phyloP scores from a whole-genome alignment of 2,888 invertebrate species.

The Monoplex corrugatus region DNA sequence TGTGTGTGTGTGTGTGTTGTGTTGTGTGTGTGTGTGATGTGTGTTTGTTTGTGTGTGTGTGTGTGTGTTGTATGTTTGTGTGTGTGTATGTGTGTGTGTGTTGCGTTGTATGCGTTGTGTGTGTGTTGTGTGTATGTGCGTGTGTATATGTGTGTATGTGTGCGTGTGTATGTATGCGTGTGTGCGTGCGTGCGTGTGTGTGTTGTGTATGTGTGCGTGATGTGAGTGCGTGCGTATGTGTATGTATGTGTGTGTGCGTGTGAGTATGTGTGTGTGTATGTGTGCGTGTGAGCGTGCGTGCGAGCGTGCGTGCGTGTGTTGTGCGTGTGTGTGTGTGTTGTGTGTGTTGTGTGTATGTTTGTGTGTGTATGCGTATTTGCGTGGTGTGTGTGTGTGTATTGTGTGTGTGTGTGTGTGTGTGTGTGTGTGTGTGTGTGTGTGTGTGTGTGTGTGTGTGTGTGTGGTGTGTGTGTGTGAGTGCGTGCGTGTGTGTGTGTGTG shows the following conservation, averaged over 20 bases:
- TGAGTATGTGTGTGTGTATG: slow-evolving; percentile 32
- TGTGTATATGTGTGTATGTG: slow-evolving; percentile 47
- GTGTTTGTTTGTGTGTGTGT: too few relatives aligned
- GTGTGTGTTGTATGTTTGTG: too few relatives aligned
- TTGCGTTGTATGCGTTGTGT: too few relatives aligned
- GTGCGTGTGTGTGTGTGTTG: too few relatives aligned
- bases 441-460: not conserved
- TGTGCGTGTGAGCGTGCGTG: slow-evolving; percentile 48
- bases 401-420: not conserved
- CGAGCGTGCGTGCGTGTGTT: not conserved
- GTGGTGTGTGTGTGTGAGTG: not conserved
- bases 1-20: too few relatives aligned
- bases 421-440: slow-evolving; percentile 5
- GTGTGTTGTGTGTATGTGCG: slow-evolving; percentile 34
- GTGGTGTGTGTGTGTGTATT: not conserved
- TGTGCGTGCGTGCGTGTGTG: slow-evolving; percentile 16
- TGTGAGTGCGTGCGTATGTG: slow-evolving; percentile 2
- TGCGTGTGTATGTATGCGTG: slow-evolving; percentile 42
- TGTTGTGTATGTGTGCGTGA: too few relatives aligned
- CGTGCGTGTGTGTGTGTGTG: not conserved
- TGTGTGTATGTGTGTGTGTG: too few relatives aligned
- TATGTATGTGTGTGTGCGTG: slow-evolving; percentile 45
- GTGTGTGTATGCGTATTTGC: not conserved
- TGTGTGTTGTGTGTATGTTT: not conserved
- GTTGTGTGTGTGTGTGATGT: too few relatives aligned